Evolutionary conservation across 2,797 vertebrate genomes (phyloP), one percentile per base, ranked within the genome.

Genomic region (Echiichthys vipera): DNA sequence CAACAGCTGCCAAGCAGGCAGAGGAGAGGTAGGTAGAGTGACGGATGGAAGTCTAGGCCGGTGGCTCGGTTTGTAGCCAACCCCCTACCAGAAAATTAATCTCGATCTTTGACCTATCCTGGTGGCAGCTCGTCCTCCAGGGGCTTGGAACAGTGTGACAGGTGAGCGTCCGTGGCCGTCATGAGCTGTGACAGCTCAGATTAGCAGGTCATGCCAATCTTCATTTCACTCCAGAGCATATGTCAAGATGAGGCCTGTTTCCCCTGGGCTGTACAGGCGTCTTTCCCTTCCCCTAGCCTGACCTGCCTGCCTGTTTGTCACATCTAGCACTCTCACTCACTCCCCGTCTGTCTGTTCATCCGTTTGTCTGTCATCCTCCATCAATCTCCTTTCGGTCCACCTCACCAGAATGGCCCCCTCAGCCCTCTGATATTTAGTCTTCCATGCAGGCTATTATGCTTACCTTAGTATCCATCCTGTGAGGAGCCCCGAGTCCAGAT

Each of bases 201-300:
- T 93, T 92, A 93, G 91, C 88, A 79, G 91, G 84, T 92, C 81
- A 58, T 86, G 91, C 87, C 93, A 89, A 86, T 92, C 91, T 91
- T 88, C 83, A 91, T 93, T 90, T 92, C 84, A 90, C 84, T 92
- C 88, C 86, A 74, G 87, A 90, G 90, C 92, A 93, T 92, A 93
- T 92, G 92, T 92, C 91, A 93, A 84, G 86, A 89, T 55, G 83
- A 81, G 84, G 81, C 89, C 86, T 65, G 85, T 71, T 74, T 75
- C 90, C 91, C 87, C 49, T 51, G 86, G 91, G 91, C 86, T 78
- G 80, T 82, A 70, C 75, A 85, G 83, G 73, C 77, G 42, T 84
- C 81, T 65, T n/a, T 63, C 67, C 78, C 67, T 73, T 81, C 77
- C 81, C 78, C 77, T 67, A 37, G 79, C 59, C 84, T 71, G 85